Evolutionary conservation across 2,113 vertebrate species (phyloP).

Genomic region (Lathamus discolor): DNA sequence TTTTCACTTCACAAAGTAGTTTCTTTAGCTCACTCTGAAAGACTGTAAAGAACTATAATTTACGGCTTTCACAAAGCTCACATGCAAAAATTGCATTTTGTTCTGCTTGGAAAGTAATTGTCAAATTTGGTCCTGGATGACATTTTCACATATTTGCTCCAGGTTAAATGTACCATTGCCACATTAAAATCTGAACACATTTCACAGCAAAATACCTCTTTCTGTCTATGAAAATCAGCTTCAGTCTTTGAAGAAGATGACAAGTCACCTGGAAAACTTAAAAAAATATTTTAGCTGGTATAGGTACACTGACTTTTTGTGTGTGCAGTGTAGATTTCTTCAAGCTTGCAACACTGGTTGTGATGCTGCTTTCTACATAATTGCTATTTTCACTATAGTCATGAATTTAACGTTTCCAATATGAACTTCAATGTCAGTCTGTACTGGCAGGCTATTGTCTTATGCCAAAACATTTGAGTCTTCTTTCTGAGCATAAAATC

Average conservation of each 20-base stretch:
- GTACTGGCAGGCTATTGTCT: neutral
- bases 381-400: neutral
- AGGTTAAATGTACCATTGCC: constrained; percentile 23
- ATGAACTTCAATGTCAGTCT: neutral
- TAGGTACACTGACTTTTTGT: neutral
- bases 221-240: constrained; percentile 40
- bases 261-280: neutral
- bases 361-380: neutral
- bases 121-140: constrained; percentile 20
- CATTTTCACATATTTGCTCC: constrained; percentile 58
- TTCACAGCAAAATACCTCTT: constrained; percentile 32
- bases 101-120: constrained; percentile 33
- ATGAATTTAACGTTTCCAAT: neutral
- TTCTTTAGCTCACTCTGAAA: neutral
- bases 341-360: neutral
- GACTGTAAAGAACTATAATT: neutral
- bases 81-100: neutral
- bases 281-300: neutral
- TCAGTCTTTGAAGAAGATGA: constrained; percentile 3
- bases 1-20: neutral
- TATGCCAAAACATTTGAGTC: neutral
- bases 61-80: neutral
- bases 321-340: neutral
- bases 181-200: constrained; percentile 14
- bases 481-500: neutral